Evolutionary conservation across 2,797 vertebrate species (phyloP).

Genomic region (Bucorvus abyssinicus): DNA sequence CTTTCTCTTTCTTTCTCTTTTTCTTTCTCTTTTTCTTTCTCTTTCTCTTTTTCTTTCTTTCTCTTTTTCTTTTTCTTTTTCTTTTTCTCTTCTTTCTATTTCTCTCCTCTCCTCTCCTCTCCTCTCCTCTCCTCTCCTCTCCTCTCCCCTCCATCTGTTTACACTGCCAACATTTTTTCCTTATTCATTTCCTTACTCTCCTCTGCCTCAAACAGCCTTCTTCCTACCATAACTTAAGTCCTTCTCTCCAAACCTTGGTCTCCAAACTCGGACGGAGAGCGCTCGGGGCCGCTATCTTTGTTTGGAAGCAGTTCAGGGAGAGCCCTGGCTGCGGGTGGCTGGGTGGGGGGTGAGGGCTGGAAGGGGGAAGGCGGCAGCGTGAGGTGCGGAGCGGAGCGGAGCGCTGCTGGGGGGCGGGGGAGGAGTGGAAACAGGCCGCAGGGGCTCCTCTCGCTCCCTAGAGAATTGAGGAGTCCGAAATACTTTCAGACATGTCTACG

Average conservation of each 20-base stretch:
- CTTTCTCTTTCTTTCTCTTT: too few species aligned
- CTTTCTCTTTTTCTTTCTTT: too few species aligned
- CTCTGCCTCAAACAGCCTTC: background rate
- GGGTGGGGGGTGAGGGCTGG: background rate
- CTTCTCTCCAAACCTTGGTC: background rate
- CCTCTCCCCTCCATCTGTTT: background rate
- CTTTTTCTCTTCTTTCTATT: fast-evolving
- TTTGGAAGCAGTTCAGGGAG: background rate
- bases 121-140: background rate
- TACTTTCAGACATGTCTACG: constrained; percentile 79
- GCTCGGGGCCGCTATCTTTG: background rate
- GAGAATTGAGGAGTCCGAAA: constrained; percentile 28
- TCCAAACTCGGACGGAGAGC: background rate
- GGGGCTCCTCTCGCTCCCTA: constrained; percentile 17
- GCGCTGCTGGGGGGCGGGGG: background rate
- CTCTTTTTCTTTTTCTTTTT: fast-evolving
- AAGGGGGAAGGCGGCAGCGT: background rate
- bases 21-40: too few species aligned
- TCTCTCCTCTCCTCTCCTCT: fast-evolving
- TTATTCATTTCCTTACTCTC: too few species aligned
- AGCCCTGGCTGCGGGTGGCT: background rate
- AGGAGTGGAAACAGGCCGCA: background rate
- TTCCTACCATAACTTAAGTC: background rate
- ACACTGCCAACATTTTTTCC: too few species aligned
- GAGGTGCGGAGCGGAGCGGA: background rate